Percentiles rank a stretch among this genome's conserved stretches.
Evolutionary conservation across 1,140 invertebrate genomes (phyloP).

Genomic region (Calephelis virginiensis): DNA sequence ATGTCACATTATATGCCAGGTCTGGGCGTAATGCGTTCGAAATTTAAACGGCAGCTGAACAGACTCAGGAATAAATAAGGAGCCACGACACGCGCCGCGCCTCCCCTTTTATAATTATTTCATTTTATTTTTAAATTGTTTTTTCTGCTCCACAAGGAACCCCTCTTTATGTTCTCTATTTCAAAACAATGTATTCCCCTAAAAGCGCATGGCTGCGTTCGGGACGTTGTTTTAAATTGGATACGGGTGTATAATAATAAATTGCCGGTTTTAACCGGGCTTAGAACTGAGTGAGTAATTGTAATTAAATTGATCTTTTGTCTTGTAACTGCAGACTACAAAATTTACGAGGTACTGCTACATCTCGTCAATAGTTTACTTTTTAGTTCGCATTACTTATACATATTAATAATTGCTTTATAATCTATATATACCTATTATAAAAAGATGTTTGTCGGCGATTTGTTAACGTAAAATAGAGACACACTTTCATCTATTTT

Average conservation of each 20-base stretch:
- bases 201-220: conserved; percentile 56
- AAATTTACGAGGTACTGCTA: background rate
- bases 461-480: too few relatives aligned
- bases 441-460: too few relatives aligned
- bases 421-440: too few relatives aligned
- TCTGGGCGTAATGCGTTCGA: conserved; percentile 47
- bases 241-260: conserved; percentile 76
- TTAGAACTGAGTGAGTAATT: conserved; percentile 66
- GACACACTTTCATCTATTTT: too few relatives aligned
- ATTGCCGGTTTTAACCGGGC: conserved; percentile 71
- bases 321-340: background rate
- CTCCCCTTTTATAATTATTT: conserved; percentile 74
- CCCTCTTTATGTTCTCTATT: conserved; percentile 57
- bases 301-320: conserved; percentile 72
- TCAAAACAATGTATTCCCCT: conserved; percentile 66
- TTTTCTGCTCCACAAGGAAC: conserved; percentile 68
- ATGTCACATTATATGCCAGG: conserved; percentile 47
- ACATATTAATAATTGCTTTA: too few relatives aligned
- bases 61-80: conserved; percentile 64
- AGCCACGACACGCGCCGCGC: conserved; percentile 63
- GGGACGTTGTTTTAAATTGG: conserved; percentile 75
- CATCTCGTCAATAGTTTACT: too few relatives aligned
- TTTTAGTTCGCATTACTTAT: too few relatives aligned
- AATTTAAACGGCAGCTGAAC: conserved; percentile 69
- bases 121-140: conserved; percentile 79